Evolutionary conservation across 1,140 invertebrate species (phyloP), one percentile per base, ranked within the genome.

Genomic region (Apis cerana): DNA sequence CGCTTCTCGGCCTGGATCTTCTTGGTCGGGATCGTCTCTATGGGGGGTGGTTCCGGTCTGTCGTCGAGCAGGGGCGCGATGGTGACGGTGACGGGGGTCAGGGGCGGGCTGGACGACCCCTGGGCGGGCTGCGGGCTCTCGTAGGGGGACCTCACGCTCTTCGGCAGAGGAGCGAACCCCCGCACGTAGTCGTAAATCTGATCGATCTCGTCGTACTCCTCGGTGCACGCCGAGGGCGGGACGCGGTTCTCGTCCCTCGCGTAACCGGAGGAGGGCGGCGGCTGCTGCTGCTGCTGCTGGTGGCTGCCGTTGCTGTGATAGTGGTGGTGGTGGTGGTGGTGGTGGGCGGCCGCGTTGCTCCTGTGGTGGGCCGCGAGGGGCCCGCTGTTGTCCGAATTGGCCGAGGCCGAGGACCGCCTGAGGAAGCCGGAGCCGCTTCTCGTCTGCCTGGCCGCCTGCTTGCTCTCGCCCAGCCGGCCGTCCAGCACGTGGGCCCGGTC

Each of bases 121-220:
- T 88, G 85, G n/a, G 68, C 59, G 56, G 75, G 82, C 50, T 84
- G 72, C 11, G 90, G 90, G 65, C 89, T 93, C 56, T 95, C 95
- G 88, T 96, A 97, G 1, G 96, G 96, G 1, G 96, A 96, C 82
- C 96, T 95, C 50, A 97, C 95, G 90, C 96, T 97, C 91, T 98
- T 98, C 0, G 98, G 97, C 54, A 98, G 94, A 1, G 98, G 97
- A 19, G 97, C 97, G 89, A 98, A 97, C 0, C 98, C 98, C 68
- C 98, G 95, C 0, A 99, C 98, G 92, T 99, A 99, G 91, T 98
- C 98, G 92, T 99, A 99, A 81, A 99, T 98, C 93, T 99, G 98
- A 94, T 99, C 98, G 86, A 99, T 98, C 94, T 99, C 98, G 88
- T 99, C 98, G 93, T 99, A 98, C 87, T 99, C 97, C 90, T 97